phyloP scores from a whole-genome alignment of 2,113 vertebrate species.

The Ovibos moschatus region DNA sequence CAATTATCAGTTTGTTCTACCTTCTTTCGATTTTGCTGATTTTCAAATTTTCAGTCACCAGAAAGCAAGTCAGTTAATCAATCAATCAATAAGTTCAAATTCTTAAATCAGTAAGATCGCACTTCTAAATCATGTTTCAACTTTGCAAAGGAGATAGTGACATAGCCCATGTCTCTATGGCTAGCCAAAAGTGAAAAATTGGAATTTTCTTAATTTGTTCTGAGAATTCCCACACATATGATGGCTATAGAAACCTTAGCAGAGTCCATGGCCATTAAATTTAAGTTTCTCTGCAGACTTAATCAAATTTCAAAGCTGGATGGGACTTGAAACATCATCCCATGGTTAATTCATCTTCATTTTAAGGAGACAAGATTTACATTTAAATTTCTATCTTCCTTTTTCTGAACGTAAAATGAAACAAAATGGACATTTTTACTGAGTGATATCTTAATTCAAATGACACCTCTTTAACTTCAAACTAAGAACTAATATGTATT shows the following conservation, averaged over 20 bases:
- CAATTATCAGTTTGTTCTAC: neutral
- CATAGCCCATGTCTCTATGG: neutral
- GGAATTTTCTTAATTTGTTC: neutral
- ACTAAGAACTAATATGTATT: neutral
- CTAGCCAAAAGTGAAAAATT: neutral
- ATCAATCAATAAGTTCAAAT: neutral
- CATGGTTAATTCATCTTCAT: neutral
- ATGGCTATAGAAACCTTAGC: neutral
- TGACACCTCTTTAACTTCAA: neutral
- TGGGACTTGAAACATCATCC: neutral
- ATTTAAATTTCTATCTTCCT: neutral
- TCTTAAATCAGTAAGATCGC: neutral
- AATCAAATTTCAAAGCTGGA: conserved; percentile 4
- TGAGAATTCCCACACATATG: neutral
- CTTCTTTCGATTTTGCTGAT: neutral
- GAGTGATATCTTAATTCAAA: neutral
- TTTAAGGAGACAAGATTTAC: neutral
- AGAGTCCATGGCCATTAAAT: neutral
- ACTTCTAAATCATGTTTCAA: neutral
- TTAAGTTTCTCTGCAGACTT: neutral
- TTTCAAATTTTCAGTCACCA: neutral
- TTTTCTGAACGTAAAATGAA: conserved; percentile 1
- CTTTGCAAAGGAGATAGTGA: neutral
- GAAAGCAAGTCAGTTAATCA: neutral
- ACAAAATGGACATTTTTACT: neutral